Conservation (phyloP, 2,888 invertebrate species). For the Diloba caeruleocephala region DNA sequence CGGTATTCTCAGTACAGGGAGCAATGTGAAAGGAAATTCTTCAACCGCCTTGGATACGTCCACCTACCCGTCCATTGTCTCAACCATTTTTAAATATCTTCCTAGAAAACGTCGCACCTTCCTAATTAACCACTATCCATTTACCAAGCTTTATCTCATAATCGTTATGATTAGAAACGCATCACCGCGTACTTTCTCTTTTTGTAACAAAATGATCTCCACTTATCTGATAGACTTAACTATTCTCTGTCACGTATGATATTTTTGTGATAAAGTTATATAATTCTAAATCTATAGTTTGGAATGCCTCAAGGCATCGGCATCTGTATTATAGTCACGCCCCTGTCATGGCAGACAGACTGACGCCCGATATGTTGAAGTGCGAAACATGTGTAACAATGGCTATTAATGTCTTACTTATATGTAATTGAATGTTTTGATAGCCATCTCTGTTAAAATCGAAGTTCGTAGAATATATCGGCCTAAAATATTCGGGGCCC, state of each 20-base stretch:
- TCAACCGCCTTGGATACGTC: slow-evolving; percentile 9
- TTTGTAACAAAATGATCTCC: slow-evolving; percentile 42
- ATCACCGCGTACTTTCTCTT: slow-evolving; percentile 52
- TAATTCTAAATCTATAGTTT: slow-evolving; percentile 38
- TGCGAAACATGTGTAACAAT: slow-evolving; percentile 49
- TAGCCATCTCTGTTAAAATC: slow-evolving; percentile 36
- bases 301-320: slow-evolving; percentile 32
- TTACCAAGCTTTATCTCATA: slow-evolving; percentile 39
- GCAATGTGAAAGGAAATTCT: slow-evolving; percentile 20
- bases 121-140: slow-evolving; percentile 24
- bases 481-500: neutral
- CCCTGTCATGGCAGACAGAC: slow-evolving; percentile 38
- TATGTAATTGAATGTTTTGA: slow-evolving; percentile 42
- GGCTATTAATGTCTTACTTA: slow-evolving; percentile 45
- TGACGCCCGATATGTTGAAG: slow-evolving; percentile 47
- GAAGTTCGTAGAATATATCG: slow-evolving; percentile 2
- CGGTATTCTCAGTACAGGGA: slow-evolving; percentile 16
- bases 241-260: slow-evolving; percentile 29
- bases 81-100: slow-evolving; percentile 22
- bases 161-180: slow-evolving; percentile 48
- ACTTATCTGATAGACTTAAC: slow-evolving; percentile 49
- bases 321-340: slow-evolving; percentile 51
- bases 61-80: slow-evolving; percentile 46
- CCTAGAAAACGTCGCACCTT: slow-evolving; percentile 40
- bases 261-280: slow-evolving; percentile 38